Evolutionary conservation across 1,140 invertebrate species (phyloP).

Genomic region (Drosophila suzukii): DNA sequence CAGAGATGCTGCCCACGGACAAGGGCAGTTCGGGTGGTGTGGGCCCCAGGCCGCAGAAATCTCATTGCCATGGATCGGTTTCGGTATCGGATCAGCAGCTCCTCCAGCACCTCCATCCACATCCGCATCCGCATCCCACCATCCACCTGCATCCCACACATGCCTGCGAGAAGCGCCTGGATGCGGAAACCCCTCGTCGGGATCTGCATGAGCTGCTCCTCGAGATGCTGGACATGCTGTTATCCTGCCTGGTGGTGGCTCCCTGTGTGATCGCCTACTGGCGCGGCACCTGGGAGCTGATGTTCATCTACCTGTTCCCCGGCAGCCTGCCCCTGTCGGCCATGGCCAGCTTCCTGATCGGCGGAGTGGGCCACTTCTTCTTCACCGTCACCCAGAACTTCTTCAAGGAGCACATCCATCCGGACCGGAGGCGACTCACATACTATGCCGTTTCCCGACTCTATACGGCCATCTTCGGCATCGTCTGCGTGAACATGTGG

Average conservation of each 20-base stretch:
- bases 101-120: constrained; percentile 35
- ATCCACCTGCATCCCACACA: constrained; percentile 21
- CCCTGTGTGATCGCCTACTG: constrained; percentile 93
- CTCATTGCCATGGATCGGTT: constrained; percentile 50
- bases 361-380: constrained; percentile 88
- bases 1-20: constrained; percentile 58
- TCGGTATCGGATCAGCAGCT: constrained; percentile 43
- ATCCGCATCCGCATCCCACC: constrained; percentile 3
- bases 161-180: constrained; percentile 65
- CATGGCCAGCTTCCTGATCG: constrained; percentile 88
- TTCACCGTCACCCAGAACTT: constrained; percentile 89
- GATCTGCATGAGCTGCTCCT: constrained; percentile 86
- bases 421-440: constrained; percentile 88
- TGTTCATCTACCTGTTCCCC: constrained; percentile 90
- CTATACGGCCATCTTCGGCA: constrained; percentile 90
- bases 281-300: constrained; percentile 93
- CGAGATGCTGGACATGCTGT: constrained; percentile 88
- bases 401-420: constrained; percentile 87
- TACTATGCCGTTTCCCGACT: constrained; percentile 90
- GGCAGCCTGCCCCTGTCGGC: constrained; percentile 86
- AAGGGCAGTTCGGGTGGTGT: constrained; percentile 37
- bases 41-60: constrained; percentile 25
- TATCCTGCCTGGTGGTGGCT: constrained; percentile 90
- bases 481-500: constrained; percentile 94
- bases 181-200: constrained; percentile 71